Evolutionary conservation across 2,797 vertebrate species (phyloP).

Genomic region (Orientallactaga sibirica): DNA sequence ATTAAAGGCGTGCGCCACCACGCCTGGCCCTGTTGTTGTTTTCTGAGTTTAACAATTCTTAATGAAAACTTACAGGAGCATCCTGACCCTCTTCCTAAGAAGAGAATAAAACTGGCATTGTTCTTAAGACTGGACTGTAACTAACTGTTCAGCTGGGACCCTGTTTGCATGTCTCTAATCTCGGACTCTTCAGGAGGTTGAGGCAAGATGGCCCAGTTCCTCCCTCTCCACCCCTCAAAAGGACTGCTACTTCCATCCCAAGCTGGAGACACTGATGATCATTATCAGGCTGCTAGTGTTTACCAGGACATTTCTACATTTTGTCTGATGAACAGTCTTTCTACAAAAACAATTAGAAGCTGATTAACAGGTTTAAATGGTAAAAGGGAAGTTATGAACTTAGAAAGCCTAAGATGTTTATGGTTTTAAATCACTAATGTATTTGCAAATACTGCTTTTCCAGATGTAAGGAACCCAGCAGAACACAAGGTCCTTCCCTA

Average conservation of each 20-base stretch:
- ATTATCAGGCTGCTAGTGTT: background rate
- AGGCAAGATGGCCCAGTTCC: background rate
- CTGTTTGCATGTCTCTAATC: background rate
- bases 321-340: background rate
- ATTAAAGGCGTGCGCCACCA: too few relatives aligned
- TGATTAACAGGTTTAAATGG: conserved; percentile 1
- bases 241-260: conserved; percentile 23
- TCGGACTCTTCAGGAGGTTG: background rate
- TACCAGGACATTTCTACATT: background rate
- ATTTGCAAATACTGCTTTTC: conserved; percentile 37
- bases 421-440: background rate
- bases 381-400: conserved; percentile 6
- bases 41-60: background rate
- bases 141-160: background rate
- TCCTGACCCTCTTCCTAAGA: background rate
- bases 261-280: background rate
- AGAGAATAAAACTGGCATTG: conserved; percentile 22
- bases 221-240: too few relatives aligned
- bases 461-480: background rate
- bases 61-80: conserved; percentile 31
- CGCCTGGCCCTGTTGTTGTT: too few relatives aligned
- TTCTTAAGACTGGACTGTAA: conserved; percentile 27
- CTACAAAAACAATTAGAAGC: conserved; percentile 48
- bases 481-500: background rate
- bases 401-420: conserved; percentile 28